These are phyloP conservation scores for Dolichotis patagonum DNA, from an alignment of 2,113 vertebrate species.

Conservation along the genomic window DNA sequence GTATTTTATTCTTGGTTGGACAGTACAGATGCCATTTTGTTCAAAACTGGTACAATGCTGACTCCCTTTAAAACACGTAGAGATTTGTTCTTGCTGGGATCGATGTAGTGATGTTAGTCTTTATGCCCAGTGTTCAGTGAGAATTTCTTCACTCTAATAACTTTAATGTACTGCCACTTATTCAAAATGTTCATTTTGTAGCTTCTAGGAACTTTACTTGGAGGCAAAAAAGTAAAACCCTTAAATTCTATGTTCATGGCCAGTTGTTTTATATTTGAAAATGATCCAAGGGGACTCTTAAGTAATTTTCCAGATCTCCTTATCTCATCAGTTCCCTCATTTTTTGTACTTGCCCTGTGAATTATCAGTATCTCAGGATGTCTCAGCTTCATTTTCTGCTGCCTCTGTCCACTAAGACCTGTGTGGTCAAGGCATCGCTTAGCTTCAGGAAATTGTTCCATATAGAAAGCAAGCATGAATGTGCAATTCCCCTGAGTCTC, in stretches of 20 bases:
- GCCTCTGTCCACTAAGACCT: background rate
- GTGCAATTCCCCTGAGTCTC: background rate
- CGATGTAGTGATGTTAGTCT: background rate
- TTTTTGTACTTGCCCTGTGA: background rate
- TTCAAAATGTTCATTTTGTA: background rate
- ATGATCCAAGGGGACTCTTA: background rate
- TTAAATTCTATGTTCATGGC: accelerated
- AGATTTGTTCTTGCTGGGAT: background rate
- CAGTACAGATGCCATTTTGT: background rate
- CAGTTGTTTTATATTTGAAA: background rate
- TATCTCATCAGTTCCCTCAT: background rate
- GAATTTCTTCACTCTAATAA: background rate
- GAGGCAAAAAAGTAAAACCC: background rate
- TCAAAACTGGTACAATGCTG: background rate
- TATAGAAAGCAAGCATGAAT: background rate
- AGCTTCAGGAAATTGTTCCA: background rate
- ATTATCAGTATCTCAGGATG: background rate
- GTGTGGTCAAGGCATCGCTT: background rate
- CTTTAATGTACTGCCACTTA: background rate
- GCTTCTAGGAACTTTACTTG: background rate
- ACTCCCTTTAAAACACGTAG: background rate
- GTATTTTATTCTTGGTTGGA: background rate
- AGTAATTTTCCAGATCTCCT: background rate
- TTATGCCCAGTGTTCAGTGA: background rate
- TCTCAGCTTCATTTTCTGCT: background rate